Conservation (phyloP, 2,888 invertebrate species). For the Caenorhabditis parvicauda region DNA sequence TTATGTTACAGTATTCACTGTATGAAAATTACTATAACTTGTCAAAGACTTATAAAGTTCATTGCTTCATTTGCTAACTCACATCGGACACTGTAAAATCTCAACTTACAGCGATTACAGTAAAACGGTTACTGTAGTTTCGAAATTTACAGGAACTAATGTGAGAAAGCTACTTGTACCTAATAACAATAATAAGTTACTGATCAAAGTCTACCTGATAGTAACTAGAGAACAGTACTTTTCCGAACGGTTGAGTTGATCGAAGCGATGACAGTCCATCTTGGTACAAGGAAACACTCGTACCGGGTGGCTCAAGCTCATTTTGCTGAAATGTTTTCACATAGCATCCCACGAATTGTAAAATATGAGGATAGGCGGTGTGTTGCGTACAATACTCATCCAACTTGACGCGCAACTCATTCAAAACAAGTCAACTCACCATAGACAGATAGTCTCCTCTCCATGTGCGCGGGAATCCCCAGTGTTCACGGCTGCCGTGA, state of each 20-base stretch:
- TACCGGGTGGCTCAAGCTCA: constrained; percentile 23
- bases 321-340: constrained; percentile 11
- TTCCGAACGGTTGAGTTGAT: constrained; percentile 38
- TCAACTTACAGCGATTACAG: too few relatives aligned
- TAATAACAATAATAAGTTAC: too few relatives aligned
- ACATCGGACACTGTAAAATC: too few relatives aligned
- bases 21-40: not conserved
- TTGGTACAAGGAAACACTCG: constrained; percentile 25
- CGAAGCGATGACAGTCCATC: constrained; percentile 32
- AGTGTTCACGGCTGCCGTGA: constrained; percentile 72
- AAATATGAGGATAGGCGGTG: too few relatives aligned
- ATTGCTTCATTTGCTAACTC: too few relatives aligned
- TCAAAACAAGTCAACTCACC: constrained; percentile 48
- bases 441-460: constrained; percentile 78
- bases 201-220: constrained; percentile 22
- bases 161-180: too few relatives aligned
- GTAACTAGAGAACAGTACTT: constrained; percentile 47
- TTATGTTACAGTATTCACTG: not conserved
- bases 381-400: too few relatives aligned
- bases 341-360: not conserved
- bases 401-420: not conserved
- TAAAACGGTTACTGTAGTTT: too few relatives aligned
- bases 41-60: not conserved
- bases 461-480: constrained; percentile 80
- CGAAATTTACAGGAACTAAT: too few relatives aligned